Conservation (phyloP, 2,113 vertebrate genomes). For the Chaetorhynchus papuensis region DNA sequence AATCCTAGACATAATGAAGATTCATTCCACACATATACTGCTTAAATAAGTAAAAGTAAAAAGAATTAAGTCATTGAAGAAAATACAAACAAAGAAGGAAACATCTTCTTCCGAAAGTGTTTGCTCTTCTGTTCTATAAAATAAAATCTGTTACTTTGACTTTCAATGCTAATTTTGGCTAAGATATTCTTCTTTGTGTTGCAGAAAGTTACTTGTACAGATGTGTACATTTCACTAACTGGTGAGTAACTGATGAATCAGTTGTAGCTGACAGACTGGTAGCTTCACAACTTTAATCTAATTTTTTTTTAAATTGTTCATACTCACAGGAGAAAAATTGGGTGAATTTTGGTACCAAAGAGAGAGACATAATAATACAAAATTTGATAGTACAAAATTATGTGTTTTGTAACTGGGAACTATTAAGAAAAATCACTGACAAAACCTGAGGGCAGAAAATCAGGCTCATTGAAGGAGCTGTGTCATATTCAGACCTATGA, state of each 20-base stretch:
- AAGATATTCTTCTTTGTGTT: neutral
- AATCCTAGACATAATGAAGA: neutral
- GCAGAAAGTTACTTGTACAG: neutral
- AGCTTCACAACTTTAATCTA: neutral
- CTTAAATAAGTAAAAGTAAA: neutral
- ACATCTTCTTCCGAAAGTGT: neutral
- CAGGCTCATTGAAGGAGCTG: neutral
- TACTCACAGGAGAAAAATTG: neutral
- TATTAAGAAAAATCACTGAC: neutral
- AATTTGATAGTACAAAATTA: neutral
- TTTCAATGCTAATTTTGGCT: neutral
- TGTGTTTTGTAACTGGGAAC: neutral
- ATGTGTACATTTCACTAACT: neutral
- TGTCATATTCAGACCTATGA: neutral
- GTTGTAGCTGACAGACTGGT: neutral
- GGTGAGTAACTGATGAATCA: neutral
- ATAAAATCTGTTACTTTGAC: neutral
- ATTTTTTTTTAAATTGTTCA: neutral
- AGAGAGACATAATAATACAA: neutral
- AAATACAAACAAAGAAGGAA: neutral
- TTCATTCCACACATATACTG: neutral
- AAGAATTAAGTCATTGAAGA: neutral
- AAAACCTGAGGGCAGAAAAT: neutral
- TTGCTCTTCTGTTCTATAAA: neutral
- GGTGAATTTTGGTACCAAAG: neutral